phyloP scores from a whole-genome alignment of 2,888 invertebrate species.

The Artemia sp. region DNA sequence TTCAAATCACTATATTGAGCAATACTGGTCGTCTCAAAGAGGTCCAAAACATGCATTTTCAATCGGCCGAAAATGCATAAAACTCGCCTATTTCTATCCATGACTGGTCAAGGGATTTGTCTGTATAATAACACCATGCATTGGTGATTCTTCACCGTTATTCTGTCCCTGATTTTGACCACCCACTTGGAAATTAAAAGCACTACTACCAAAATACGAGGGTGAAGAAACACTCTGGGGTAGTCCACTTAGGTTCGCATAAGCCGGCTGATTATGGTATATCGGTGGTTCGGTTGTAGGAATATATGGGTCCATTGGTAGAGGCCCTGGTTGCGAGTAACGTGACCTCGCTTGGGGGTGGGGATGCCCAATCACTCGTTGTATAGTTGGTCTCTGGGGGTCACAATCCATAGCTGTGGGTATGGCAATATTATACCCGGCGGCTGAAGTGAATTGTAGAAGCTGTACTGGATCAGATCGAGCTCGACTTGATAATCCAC shows the following conservation, averaged over 20 bases:
- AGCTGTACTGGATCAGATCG: conserved; percentile 9
- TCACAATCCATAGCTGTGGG: conserved; percentile 5
- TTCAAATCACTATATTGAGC: too few species aligned
- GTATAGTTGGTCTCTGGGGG: conserved; percentile 1
- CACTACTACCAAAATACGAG: conserved; percentile 4
- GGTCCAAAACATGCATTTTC: too few species aligned
- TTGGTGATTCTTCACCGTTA: conserved; percentile 5
- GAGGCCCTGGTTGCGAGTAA: conserved; percentile 10
- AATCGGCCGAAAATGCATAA: too few species aligned
- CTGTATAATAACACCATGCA: conserved; percentile 13
- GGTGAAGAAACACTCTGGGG: conserved; percentile 4
- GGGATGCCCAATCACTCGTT: neutral
- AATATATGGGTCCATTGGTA: neutral
- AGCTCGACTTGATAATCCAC: neutral
- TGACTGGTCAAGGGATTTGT: conserved; percentile 11
- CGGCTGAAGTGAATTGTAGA: neutral
- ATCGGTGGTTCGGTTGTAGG: conserved; percentile 3
- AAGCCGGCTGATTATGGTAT: conserved; percentile 8
- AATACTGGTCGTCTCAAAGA: too few species aligned
- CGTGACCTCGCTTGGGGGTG: conserved; percentile 6
- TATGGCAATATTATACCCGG: neutral
- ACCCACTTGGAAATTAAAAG: neutral
- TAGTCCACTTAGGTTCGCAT: conserved; percentile 10
- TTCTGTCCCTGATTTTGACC: neutral
- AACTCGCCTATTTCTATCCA: neutral